Percentiles rank a stretch among this genome's conserved stretches.
phyloP scores from a whole-genome alignment of 1,140 invertebrate species.

The Fopius arisanus region DNA sequence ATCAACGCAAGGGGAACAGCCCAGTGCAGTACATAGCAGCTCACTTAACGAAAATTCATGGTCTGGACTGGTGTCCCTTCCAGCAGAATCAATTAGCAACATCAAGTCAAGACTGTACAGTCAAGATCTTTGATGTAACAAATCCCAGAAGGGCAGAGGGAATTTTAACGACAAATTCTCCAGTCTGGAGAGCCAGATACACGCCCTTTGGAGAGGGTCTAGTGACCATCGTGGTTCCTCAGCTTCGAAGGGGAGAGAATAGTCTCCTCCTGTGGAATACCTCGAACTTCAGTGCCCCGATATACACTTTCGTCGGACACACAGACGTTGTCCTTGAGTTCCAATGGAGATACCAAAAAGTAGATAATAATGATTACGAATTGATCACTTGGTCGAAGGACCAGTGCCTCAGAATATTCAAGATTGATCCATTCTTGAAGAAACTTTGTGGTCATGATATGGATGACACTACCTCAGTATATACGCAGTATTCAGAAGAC shows the following conservation, averaged over 20 bases:
- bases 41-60: constrained; percentile 89
- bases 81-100: constrained; percentile 89
- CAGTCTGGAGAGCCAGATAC: constrained; percentile 93
- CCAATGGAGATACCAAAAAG: constrained; percentile 82
- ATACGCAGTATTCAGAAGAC: constrained; percentile 59
- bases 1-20: constrained; percentile 85
- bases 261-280: constrained; percentile 85
- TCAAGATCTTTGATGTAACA: constrained; percentile 93
- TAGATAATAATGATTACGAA: constrained; percentile 77
- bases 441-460: constrained; percentile 67
- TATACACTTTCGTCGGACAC: constrained; percentile 91
- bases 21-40: constrained; percentile 93
- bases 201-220: constrained; percentile 93
- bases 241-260: constrained; percentile 81
- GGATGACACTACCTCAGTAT: constrained; percentile 55
- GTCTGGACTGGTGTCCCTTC: constrained; percentile 91
- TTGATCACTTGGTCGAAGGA: constrained; percentile 96
- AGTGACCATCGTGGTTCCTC: constrained; percentile 87
- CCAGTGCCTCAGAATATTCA: constrained; percentile 90
- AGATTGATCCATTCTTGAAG: constrained; percentile 83
- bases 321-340: constrained; percentile 94
- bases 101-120: constrained; percentile 92
- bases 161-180: constrained; percentile 83
- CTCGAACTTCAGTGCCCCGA: constrained; percentile 73
- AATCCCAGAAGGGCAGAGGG: constrained; percentile 84